Evolutionary conservation across 2,113 vertebrate species (phyloP).

Genomic region (Cygnus atratus): DNA sequence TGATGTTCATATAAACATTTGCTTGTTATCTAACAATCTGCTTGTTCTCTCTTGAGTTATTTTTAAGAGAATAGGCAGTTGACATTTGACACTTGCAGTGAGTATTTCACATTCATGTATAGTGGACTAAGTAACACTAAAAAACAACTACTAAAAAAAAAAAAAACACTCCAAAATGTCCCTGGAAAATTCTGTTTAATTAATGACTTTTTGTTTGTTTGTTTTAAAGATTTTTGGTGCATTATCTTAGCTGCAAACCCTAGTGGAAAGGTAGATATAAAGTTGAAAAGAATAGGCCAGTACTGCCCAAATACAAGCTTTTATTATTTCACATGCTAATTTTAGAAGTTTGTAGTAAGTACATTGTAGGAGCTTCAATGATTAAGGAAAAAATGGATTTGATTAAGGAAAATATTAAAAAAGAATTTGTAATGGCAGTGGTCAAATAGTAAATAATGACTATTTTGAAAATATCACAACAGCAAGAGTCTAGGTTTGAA

Average conservation of each 20-base stretch:
- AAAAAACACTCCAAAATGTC: neutral
- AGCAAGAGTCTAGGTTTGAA: neutral
- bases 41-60: neutral
- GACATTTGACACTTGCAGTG: neutral
- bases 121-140: neutral
- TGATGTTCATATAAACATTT: neutral
- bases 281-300: neutral
- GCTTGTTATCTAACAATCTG: neutral
- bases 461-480: neutral
- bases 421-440: neutral
- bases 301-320: neutral
- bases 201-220: neutral
- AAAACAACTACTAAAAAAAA: fast-evolving
- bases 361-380: neutral
- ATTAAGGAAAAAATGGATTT: neutral
- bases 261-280: neutral
- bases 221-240: neutral
- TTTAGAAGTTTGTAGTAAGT: neutral
- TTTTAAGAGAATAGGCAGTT: neutral
- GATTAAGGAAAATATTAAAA: neutral
- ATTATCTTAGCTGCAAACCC: neutral
- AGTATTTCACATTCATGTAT: neutral
- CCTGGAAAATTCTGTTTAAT: neutral
- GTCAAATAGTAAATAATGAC: neutral
- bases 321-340: neutral